Base-by-base conservation (phyloP, 2,888 invertebrate species). In the Theretra japonica region DNA sequence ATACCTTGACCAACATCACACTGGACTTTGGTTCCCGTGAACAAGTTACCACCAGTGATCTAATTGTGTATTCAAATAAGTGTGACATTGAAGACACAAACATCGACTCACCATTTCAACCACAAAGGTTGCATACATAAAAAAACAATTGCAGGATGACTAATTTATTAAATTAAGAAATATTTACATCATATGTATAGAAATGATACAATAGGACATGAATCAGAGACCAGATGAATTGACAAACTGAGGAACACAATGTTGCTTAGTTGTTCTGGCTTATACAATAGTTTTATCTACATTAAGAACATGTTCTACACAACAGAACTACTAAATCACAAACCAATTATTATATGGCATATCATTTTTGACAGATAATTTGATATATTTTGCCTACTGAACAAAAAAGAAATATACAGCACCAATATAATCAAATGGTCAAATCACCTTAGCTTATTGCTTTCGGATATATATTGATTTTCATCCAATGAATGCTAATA, bases 151-250 rank as follows among this genome's bases (percentile, higher is more conserved):
- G 83, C 83, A 86, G 84, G 86, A 56, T 65, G 79, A 83, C 82
- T 83, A 79, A 74, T 77, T 65, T 71, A 71, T 71, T 71, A 65
- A 71, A 65, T 62, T 57, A 83, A 80, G 81, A 86, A 84, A 74
- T 88, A 90, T 91, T 87, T 90, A 91, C 91, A 91, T 85, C 78
- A 84, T 83, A 81, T 41, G 73, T 77, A 79, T 79, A 81, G 62
- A 65, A 21, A 70, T 70, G 28, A 70, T 71, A 71, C 53, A 65
- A 65, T 65, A 41, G 65, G 77, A 82, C 76, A 82, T 62, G 62
- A 77, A 71, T 80, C 73, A 75, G 73, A 79, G 73, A 75, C 73
- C 75, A 65, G 72, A 73, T 70, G 74, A 73, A 76, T 74, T 72
- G 71, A 68, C 70, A 69, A 74, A 75, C 73, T 72, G 74, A 75